These are phyloP conservation scores for Aratinga solstitialis DNA, from an alignment of 2,797 vertebrate species.

Conservation along the genomic window DNA sequence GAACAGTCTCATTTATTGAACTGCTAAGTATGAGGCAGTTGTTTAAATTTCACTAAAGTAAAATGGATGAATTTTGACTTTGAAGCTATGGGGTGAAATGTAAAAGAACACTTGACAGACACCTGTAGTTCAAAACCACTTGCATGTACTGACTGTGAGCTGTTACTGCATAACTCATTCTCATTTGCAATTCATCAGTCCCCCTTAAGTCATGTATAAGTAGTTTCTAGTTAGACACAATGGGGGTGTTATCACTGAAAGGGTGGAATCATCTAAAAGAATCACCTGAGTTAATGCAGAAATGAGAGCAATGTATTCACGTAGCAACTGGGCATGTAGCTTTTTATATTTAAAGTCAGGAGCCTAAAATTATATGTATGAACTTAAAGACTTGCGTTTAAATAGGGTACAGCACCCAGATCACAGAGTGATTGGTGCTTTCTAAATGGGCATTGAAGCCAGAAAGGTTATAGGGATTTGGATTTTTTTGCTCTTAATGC, in stretches of 20 bases:
- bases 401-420: neutral
- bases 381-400: neutral
- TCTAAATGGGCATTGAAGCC: neutral
- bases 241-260: neutral
- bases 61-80: conserved; percentile 31
- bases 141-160: neutral
- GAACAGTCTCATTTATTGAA: neutral
- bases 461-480: neutral
- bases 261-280: conserved; percentile 10
- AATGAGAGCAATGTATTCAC: conserved; percentile 42
- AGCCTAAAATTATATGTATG: neutral
- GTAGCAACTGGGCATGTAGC: neutral
- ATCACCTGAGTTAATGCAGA: conserved; percentile 42
- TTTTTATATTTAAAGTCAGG: neutral
- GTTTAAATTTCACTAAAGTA: conserved; percentile 7
- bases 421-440: neutral
- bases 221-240: conserved; percentile 29
- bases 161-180: neutral
- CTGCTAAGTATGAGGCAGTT: neutral
- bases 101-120: conserved; percentile 5
- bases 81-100: conserved; percentile 23
- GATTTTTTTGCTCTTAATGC: neutral
- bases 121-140: conserved; percentile 52
- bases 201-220: neutral
- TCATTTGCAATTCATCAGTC: conserved; percentile 30